Conservation (phyloP, 2,888 invertebrate species). For the Anagyrus pseudococci region DNA sequence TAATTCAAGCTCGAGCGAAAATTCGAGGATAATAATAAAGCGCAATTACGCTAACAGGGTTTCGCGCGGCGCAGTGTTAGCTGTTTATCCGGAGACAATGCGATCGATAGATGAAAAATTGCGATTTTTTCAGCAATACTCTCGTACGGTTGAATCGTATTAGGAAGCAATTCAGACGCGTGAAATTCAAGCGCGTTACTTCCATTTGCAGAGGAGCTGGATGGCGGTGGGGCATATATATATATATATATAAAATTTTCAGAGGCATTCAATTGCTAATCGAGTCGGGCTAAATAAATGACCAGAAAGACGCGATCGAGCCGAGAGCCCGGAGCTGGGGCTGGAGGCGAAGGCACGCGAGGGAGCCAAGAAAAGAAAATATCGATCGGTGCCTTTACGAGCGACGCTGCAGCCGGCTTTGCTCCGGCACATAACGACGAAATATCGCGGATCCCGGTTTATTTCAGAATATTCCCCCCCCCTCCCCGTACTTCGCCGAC, state of each 20-base stretch:
- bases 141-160: too few species aligned
- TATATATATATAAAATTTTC: constrained; percentile 13
- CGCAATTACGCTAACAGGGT: too few species aligned
- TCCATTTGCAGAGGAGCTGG: too few species aligned
- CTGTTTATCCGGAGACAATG: too few species aligned
- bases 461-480: constrained; percentile 10
- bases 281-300: constrained; percentile 9
- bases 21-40: too few species aligned
- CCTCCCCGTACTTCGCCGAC: too few species aligned
- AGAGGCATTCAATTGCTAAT: constrained; percentile 23
- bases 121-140: too few species aligned
- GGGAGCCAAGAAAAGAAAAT: constrained; percentile 17
- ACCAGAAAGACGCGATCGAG: constrained; percentile 11
- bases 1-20: too few species aligned
- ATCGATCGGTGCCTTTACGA: constrained; percentile 16
- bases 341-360: background rate
- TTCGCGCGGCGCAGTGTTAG: too few species aligned
- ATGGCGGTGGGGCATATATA: background rate
- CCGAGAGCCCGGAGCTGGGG: background rate
- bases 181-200: too few species aligned
- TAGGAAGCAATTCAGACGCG: too few species aligned
- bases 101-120: too few species aligned
- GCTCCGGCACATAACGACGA: background rate
- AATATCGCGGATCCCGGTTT: constrained; percentile 12
- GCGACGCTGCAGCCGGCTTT: background rate